Evolutionary conservation across 64 coral and sea anemone genomes (phyloP).

Genomic region (Pachyseris speciosa): DNA sequence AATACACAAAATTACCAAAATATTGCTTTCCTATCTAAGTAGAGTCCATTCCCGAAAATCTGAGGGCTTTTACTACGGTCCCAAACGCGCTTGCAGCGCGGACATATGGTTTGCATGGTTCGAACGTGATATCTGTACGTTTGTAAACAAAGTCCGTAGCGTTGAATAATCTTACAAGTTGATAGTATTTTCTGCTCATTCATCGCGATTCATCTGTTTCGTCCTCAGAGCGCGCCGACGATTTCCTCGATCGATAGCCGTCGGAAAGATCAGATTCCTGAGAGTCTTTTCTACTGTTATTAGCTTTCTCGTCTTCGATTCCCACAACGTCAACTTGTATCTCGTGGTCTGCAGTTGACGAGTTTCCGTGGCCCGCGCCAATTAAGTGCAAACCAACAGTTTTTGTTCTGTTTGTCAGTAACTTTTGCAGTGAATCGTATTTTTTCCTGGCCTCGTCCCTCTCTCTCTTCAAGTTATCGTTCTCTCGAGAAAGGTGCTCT

Average conservation of each 20-base stretch:
- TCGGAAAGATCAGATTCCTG: constrained; percentile 44
- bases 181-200: constrained; percentile 29
- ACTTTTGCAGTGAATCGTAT: constrained; percentile 87
- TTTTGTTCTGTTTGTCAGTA: constrained; percentile 89
- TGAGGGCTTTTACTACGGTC: neutral
- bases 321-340: constrained; percentile 74
- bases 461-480: constrained; percentile 89
- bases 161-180: neutral
- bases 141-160: constrained; percentile 50
- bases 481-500: constrained; percentile 88
- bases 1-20: constrained; percentile 41
- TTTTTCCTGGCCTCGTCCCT: constrained; percentile 92
- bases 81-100: neutral
- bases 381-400: constrained; percentile 63
- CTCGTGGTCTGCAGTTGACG: constrained; percentile 52
- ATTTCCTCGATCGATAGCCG: constrained; percentile 57
- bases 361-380: neutral
- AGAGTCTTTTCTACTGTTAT: constrained; percentile 20
- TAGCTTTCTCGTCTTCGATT: constrained; percentile 46
- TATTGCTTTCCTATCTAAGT: constrained; percentile 43
- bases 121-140: constrained; percentile 1
- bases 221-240: constrained; percentile 36
- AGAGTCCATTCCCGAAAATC: constrained; percentile 18
- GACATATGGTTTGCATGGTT: neutral
- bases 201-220: constrained; percentile 68